These are phyloP conservation scores for Aphis craccivora DNA, from an alignment of 1,140 invertebrate species.

Conservation along the genomic window DNA sequence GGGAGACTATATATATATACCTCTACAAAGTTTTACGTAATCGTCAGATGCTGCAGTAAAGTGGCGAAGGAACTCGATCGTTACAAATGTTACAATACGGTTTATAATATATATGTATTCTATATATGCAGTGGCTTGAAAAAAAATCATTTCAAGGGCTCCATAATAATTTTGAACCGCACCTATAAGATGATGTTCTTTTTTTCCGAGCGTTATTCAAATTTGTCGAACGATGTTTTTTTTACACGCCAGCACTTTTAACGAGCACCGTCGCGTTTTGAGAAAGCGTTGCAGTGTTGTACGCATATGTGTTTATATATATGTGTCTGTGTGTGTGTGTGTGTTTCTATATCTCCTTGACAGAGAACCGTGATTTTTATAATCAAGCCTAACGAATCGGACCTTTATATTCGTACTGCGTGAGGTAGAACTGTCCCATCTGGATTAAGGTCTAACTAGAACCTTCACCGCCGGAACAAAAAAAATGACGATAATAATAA, in stretches of 20 bases:
- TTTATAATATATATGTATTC: neutral
- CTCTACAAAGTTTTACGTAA: neutral
- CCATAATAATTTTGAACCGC: neutral
- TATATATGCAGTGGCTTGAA: neutral
- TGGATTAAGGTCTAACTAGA: constrained; percentile 55
- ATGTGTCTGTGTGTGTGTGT: neutral
- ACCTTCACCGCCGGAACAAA: constrained; percentile 40
- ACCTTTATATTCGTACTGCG: constrained; percentile 47
- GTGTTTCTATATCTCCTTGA: constrained; percentile 43
- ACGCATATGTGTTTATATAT: neutral
- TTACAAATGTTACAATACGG: neutral
- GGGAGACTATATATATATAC: too few relatives aligned
- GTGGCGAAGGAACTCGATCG: neutral
- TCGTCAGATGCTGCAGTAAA: neutral
- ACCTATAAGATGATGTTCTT: neutral
- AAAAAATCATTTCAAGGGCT: constrained; percentile 12
- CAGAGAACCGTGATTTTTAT: constrained; percentile 57
- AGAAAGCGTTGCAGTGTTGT: neutral
- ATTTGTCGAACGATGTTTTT: constrained; percentile 15
- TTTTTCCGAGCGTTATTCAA: constrained; percentile 23
- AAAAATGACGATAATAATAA: constrained; percentile 44
- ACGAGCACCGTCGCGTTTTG: constrained; percentile 25
- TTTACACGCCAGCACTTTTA: neutral
- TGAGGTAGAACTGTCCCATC: constrained; percentile 53
- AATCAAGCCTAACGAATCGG: constrained; percentile 57